Conservation (phyloP, 2,797 vertebrate species). For the Pogoniulus pusillus region DNA sequence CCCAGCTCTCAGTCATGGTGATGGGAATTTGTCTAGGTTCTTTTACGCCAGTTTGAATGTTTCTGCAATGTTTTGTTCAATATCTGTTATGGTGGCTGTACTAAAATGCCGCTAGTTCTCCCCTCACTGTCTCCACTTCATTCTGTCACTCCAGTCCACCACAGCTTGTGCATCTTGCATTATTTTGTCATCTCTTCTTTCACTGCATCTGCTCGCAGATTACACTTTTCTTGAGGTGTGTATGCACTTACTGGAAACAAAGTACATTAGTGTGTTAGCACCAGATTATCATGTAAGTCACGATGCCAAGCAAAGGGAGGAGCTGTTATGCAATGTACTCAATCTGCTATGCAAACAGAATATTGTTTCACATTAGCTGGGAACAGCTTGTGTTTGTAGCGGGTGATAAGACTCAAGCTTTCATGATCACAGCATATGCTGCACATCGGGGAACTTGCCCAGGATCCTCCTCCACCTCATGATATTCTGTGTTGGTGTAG, state of each 20-base stretch:
- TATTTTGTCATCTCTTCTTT: conserved; percentile 49
- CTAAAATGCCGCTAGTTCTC: conserved; percentile 13
- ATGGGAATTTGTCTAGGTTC: not conserved
- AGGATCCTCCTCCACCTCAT: not conserved
- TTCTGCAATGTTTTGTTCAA: not conserved
- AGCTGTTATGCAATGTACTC: not conserved
- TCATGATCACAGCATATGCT: not conserved
- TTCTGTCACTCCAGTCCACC: conserved; percentile 8
- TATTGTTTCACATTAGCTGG: not conserved
- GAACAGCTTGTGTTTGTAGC: not conserved
- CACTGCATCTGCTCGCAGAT: conserved; percentile 36
- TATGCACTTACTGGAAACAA: not conserved
- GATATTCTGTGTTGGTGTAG: not conserved
- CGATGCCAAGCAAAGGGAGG: not conserved
- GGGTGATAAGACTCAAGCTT: not conserved
- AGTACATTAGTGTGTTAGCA: not conserved
- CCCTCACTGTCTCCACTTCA: conserved; percentile 30
- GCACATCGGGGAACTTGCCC: not conserved
- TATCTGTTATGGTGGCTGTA: not conserved
- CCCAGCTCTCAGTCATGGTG: not conserved
- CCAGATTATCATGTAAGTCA: not conserved
- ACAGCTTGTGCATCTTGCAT: conserved; percentile 49
- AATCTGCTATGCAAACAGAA: not conserved
- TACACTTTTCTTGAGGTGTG: not conserved
- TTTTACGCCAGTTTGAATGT: not conserved